Evolutionary conservation across 2,888 invertebrate genomes (phyloP), one percentile per base, ranked within the genome.

Genomic region (Leptogaster cylindrica): DNA sequence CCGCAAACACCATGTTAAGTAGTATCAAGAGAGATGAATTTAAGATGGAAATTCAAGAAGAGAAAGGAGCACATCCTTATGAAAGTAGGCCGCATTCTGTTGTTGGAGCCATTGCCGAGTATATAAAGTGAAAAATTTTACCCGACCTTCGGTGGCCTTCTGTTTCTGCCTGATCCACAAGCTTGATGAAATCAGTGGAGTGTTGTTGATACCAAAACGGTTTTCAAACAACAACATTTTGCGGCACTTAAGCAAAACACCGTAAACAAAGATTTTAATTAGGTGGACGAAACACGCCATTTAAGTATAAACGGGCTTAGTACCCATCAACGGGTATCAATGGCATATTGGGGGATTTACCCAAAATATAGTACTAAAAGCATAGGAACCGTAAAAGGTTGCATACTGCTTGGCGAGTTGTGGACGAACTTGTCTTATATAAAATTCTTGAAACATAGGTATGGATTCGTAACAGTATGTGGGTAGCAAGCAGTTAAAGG

Each of bases 251-350:
- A 31, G 7, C 41, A 46, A 66, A 46, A 48, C 36, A 39, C 48
- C 16, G 65, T 58, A 61, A 68, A 55, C 68, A 68, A 58, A 44
- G 68, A 65, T 68, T 68, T 68, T 68, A 68, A 68, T 68, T 68
- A 68, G 65, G 55, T 48, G 55, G 36, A 65, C 48, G 58, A 58
- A 68, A 65, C 50, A 55, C 44, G 55, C 55, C 64, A 55, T 68
- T 68, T 68, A 39, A 55, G 65, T 48, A 68, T 48, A 68, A 68
- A 65, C 55, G 58, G 65, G 68, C 64, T 65, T 68, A 68, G 14
- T 31, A 36, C 48, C 52, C 68, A 68, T 63, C 63, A 58, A 68
- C 50, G 36, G 39, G 65, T 36, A 64, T 68, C 64, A 44, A 36
- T 27, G 23, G 44, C 31, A 44, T 63, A 16, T 16, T 41, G 5